Conservation (phyloP, 1,140 invertebrate species). For the Drosophila ercepeae region DNA sequence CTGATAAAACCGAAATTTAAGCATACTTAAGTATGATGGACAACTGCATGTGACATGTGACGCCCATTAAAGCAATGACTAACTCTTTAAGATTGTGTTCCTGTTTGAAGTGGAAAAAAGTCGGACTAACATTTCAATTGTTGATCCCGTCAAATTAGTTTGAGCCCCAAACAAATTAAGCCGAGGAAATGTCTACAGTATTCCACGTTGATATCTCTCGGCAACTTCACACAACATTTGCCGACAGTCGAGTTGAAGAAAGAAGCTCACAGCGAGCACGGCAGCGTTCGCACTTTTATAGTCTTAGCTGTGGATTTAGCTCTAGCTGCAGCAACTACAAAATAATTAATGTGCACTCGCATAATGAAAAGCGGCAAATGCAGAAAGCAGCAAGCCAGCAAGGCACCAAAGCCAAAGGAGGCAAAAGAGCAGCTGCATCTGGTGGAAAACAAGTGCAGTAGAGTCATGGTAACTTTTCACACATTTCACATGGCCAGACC, state of each 20-base stretch:
- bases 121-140: constrained; percentile 35
- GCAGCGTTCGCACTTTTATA: constrained; percentile 1
- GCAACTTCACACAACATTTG: constrained; percentile 41
- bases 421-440: constrained; percentile 14
- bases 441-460: constrained; percentile 30
- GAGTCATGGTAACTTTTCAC: constrained; percentile 66
- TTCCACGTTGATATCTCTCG: constrained; percentile 34
- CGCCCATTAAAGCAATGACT: constrained; percentile 32
- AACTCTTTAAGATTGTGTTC: constrained; percentile 32
- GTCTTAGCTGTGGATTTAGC: neutral
- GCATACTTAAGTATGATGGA: constrained; percentile 30
- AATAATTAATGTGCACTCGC: constrained; percentile 81
- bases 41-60: constrained; percentile 48
- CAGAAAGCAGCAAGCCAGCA: neutral
- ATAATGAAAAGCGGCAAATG: constrained; percentile 67
- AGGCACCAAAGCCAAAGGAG: neutral
- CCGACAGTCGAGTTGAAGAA: constrained; percentile 27
- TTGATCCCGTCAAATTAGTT: constrained; percentile 45
- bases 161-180: constrained; percentile 34
- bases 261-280: constrained; percentile 2
- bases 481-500: constrained; percentile 68
- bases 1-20: constrained; percentile 22
- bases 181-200: constrained; percentile 22
- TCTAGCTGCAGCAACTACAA: constrained; percentile 27
- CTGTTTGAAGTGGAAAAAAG: constrained; percentile 8